Percentiles rank a stretch among this genome's conserved stretches.
Evolutionary conservation across 1,140 invertebrate species (phyloP).

Genomic region (Polypedilum pembai): DNA sequence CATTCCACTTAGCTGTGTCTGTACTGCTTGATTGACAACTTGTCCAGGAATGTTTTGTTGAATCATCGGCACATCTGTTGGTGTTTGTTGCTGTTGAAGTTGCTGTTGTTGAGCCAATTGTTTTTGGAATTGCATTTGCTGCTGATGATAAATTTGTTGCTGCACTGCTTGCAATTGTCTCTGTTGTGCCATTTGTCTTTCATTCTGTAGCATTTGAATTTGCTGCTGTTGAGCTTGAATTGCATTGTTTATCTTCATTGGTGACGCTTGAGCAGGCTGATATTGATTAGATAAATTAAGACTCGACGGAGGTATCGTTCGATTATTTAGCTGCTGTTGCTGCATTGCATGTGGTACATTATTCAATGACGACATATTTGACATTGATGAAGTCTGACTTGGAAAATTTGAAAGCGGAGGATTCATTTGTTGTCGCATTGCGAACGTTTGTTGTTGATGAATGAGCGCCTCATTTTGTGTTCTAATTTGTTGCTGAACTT

Average conservation of each 20-base stretch:
- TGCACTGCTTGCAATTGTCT: conserved; percentile 32
- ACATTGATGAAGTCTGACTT: conserved; percentile 44
- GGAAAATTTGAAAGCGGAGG: conserved; percentile 46
- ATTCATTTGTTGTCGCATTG: conserved; percentile 48
- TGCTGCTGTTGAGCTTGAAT: conserved; percentile 35
- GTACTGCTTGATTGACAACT: conserved; percentile 43
- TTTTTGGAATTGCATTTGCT: conserved; percentile 38
- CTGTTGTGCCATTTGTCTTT: conserved; percentile 35
- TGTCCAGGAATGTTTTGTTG: conserved; percentile 43
- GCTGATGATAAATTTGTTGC: conserved; percentile 34
- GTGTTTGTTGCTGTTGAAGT: conserved; percentile 39
- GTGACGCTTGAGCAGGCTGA: conserved; percentile 37
- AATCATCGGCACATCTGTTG: conserved; percentile 39
- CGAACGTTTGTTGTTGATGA: conserved; percentile 54
- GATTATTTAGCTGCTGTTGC: conserved; percentile 32
- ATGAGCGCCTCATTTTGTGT: conserved; percentile 53
- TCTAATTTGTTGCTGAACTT: conserved; percentile 51
- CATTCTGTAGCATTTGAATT: conserved; percentile 34
- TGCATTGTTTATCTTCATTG: conserved; percentile 38
- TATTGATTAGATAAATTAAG: conserved; percentile 40
- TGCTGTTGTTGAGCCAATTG: conserved; percentile 33
- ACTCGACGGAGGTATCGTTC: conserved; percentile 39
- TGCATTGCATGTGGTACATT: conserved; percentile 32
- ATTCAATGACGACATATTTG: conserved; percentile 32
- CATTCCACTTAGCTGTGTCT: conserved; percentile 40